These are phyloP conservation scores for Thecocarcelia acutangulata DNA, from an alignment of 2,888 invertebrate genomes.

Conservation along the genomic window DNA sequence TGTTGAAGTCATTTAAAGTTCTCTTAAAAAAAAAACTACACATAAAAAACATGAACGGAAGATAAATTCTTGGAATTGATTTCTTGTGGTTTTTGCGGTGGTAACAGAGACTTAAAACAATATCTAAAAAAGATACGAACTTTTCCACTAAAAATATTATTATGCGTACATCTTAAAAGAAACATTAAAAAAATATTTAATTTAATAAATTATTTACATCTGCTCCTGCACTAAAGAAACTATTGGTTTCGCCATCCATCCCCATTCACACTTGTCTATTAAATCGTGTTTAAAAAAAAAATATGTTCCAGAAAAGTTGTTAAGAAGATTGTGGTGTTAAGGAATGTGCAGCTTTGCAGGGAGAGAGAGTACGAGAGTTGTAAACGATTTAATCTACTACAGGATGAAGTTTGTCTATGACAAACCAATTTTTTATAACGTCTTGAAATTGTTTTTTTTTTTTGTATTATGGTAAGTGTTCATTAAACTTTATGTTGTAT, in stretches of 20 bases:
- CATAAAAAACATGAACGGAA: conserved; percentile 54
- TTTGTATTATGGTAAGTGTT: conserved; percentile 7
- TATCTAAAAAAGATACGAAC: conserved; percentile 39
- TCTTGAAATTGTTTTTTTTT: conserved; percentile 18
- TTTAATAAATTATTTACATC: conserved; percentile 59
- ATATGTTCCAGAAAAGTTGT: neutral
- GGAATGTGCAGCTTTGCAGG: neutral
- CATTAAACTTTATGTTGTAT: conserved; percentile 37
- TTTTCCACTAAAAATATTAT: conserved; percentile 27
- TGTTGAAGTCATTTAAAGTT: conserved; percentile 30
- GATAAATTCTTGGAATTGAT: conserved; percentile 69
- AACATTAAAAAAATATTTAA: conserved; percentile 58
- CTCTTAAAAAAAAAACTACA: neutral
- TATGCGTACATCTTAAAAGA: conserved; percentile 36
- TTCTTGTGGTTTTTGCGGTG: conserved; percentile 68
- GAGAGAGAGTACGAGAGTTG: conserved; percentile 11
- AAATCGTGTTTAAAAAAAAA: neutral
- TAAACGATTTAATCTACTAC: conserved; percentile 39
- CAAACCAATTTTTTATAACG: conserved; percentile 48
- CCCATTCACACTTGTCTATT: conserved; percentile 27
- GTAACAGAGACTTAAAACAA: conserved; percentile 26
- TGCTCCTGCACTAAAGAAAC: neutral
- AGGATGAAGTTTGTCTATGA: conserved; percentile 57
- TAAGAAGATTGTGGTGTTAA: neutral
- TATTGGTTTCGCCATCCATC: conserved; percentile 11